phyloP scores from a whole-genome alignment of 2,113 vertebrate species.

The Capricornis sumatraensis region DNA sequence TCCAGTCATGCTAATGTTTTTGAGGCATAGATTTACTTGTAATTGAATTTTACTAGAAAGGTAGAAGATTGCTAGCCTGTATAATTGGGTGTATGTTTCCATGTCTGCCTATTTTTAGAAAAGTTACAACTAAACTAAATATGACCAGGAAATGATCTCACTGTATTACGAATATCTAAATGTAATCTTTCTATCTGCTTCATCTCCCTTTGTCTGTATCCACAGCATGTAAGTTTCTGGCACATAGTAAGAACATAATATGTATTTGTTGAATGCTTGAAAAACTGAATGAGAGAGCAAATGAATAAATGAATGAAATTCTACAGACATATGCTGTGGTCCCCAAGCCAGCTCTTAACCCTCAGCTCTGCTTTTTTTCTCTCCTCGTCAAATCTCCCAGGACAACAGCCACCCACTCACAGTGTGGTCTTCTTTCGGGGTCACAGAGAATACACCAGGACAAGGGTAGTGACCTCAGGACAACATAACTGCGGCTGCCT shows the following conservation, averaged over 20 bases:
- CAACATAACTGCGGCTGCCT: too few relatives aligned
- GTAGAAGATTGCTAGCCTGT: not conserved
- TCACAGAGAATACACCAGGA: not conserved
- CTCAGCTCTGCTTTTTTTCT: not conserved
- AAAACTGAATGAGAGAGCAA: not conserved
- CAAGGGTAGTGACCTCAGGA: not conserved
- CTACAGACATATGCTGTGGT: not conserved
- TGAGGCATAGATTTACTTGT: not conserved
- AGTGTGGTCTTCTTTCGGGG: not conserved
- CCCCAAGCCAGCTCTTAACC: not conserved
- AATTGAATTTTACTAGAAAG: conserved; percentile 23
- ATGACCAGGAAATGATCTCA: conserved; percentile 2
- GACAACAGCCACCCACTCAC: not conserved
- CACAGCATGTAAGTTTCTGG: not conserved
- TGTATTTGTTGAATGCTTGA: not conserved
- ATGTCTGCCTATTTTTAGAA: conserved; percentile 7
- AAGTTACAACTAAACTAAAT: conserved; percentile 10
- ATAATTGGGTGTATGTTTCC: not conserved
- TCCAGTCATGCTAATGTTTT: not conserved
- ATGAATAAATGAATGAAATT: not conserved
- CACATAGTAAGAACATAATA: not conserved
- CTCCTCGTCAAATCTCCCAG: not conserved
- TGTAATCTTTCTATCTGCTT: not conserved
- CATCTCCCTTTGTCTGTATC: not conserved
- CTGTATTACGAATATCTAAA: not conserved